Base-by-base conservation (phyloP, 2,888 invertebrate genomes). In the Petrolisthes manimaculis region DNA sequence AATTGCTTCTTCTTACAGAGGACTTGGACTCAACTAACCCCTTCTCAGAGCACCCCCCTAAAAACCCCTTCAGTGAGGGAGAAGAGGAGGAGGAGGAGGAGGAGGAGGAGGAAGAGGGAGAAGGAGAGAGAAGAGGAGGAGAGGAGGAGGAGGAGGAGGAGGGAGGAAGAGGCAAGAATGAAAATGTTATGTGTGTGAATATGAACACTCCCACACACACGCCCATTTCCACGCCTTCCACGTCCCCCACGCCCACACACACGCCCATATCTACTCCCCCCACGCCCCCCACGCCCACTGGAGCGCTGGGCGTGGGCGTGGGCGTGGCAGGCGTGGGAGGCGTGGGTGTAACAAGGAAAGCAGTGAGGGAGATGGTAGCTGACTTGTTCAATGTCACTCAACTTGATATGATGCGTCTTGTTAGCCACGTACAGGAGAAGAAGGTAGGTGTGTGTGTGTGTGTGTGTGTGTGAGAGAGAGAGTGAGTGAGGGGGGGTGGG, bases 331-430 rank as follows among this genome's bases (percentile, higher is more conserved):
- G 77, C n/a, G n/a, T 2, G 6, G 71, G 71, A 4, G 51, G 8
- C 5, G 51, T 12, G 54, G 18, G 54, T 4, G 80, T 88, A 18
- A 75, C 79, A n/a, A 75, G 56, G 56, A 61, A 79, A 51, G 21
- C 61, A 53, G 81, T 78, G 14, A 69, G 67, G 75, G 88, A 84
- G 37, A 67, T 71, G 37, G 71, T 88, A 71, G 37, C 84, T 21
- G 80, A 77, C 37, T 74, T 84, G 6, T 88, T 88, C 80, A 88
- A 88, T 53, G 80, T 88, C 84, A 79, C 88, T 55, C 79, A 54
- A 3, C 84, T 88, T 51, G 88, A 88, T 69, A 84, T 88, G 14
- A 71, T n/a, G 18, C 18, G 84, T 9, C 55, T 88, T 4, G 75
- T 84, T 54, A 75, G 84, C 8, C 81, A 88, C 5, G 67, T 67